Conservation (phyloP, 1,140 invertebrate genomes). For the Eupeodes corollae region DNA sequence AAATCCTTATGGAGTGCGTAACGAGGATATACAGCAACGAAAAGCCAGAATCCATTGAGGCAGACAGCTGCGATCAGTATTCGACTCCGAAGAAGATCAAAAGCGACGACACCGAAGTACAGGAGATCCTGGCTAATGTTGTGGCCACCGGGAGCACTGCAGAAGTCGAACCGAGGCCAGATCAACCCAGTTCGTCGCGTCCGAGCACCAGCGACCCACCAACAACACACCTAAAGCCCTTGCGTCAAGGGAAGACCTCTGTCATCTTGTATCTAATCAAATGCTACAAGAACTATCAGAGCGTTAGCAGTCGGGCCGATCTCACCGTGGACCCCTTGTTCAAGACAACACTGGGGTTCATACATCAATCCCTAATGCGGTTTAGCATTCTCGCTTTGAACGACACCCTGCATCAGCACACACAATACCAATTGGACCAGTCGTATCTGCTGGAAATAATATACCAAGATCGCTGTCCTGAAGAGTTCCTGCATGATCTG, state of each 20-base stretch:
- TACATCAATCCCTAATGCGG: slow-evolving; percentile 14
- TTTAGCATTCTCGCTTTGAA: slow-evolving; percentile 25
- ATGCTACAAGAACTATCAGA: slow-evolving; percentile 12
- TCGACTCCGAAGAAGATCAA: slow-evolving; percentile 35
- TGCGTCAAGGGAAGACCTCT: slow-evolving; percentile 23
- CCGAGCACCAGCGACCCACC: too few relatives aligned
- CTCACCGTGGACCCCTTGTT: slow-evolving; percentile 9
- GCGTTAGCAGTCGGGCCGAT: background rate
- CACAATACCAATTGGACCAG: slow-evolving; percentile 18
- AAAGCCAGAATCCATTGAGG: slow-evolving; percentile 18
- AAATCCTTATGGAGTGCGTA: slow-evolving; percentile 53
- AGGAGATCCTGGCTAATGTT: slow-evolving; percentile 28
- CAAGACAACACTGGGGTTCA: slow-evolving; percentile 3
- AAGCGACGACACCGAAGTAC: slow-evolving; percentile 32
- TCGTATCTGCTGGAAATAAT: slow-evolving; percentile 31
- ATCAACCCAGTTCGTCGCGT: background rate
- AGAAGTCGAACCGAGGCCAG: background rate
- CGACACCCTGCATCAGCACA: slow-evolving; percentile 21
- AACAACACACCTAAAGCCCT: slow-evolving; percentile 4
- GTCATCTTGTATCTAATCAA: slow-evolving; percentile 21
- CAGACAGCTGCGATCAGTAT: slow-evolving; percentile 8
- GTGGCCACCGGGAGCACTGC: slow-evolving; percentile 7
- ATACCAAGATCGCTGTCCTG: slow-evolving; percentile 39
- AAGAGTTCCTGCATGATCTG: slow-evolving; percentile 47
- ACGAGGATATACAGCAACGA: slow-evolving; percentile 43